Conservation (phyloP, 2,797 vertebrate genomes). For the Pangasius macronema region DNA sequence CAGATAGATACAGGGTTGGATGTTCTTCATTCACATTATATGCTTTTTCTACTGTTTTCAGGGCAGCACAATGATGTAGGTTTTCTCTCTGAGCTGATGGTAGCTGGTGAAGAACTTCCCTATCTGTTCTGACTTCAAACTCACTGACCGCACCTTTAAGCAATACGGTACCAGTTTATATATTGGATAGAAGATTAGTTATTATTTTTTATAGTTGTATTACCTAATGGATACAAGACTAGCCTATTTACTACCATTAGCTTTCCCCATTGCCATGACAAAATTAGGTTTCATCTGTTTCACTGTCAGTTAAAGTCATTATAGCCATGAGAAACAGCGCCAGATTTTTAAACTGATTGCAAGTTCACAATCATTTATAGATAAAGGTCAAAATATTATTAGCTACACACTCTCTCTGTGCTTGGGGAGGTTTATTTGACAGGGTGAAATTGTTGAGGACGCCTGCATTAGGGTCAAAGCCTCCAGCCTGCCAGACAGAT, state of each 20-base stretch:
- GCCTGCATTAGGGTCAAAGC: slow-evolving; percentile 7
- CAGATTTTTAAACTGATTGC: not conserved
- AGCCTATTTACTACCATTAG: not conserved
- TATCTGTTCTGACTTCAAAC: not conserved
- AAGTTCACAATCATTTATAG: not conserved
- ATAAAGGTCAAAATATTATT: not conserved
- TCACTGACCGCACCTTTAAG: not conserved
- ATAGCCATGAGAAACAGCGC: not conserved
- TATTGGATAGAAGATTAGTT: not conserved
- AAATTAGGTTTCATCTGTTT: not conserved
- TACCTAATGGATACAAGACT: not conserved
- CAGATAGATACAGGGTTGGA: not conserved
- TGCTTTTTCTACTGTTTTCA: not conserved
- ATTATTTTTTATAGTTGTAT: not conserved
- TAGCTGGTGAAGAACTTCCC: not conserved
- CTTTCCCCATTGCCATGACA: not conserved
- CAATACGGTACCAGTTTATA: not conserved
- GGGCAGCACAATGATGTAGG: not conserved
- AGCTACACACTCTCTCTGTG: not conserved
- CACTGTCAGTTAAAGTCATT: not conserved
- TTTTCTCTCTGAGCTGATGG: not conserved
- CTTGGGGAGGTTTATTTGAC: slow-evolving; percentile 18
- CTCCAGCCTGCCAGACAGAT: slow-evolving; percentile 9
- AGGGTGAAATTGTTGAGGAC: slow-evolving; percentile 6
- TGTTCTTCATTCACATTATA: not conserved